These are phyloP conservation scores for Pterophyllum scalare DNA, from an alignment of 2,113 vertebrate species.

Conservation along the genomic window DNA sequence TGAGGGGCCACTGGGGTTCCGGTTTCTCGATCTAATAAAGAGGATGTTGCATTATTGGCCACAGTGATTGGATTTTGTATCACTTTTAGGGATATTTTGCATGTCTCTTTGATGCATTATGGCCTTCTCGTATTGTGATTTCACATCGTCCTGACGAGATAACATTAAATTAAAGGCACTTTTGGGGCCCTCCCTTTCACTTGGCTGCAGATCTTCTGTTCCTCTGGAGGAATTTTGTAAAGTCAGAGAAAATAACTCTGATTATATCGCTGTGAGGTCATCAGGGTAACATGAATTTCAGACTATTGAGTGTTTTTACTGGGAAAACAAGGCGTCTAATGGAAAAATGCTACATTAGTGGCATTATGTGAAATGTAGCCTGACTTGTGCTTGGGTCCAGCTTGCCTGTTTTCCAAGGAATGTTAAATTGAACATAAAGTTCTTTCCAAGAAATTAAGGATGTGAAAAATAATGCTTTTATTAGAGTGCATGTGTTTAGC, in stretches of 20 bases:
- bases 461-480: not conserved
- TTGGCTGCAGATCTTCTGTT: not conserved
- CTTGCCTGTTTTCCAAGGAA: not conserved
- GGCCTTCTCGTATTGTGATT: not conserved
- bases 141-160: not conserved
- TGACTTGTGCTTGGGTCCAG: not conserved
- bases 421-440: not conserved
- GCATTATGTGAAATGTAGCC: constrained; percentile 2
- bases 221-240: not conserved
- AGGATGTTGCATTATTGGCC: not conserved
- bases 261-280: not conserved
- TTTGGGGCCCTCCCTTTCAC: not conserved
- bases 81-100: not conserved
- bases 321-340: not conserved
- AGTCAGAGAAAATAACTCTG: not conserved
- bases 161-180: not conserved
- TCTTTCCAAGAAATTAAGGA: not conserved
- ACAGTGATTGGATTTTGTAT: not conserved
- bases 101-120: not conserved
- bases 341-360: not conserved
- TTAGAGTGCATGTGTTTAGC: not conserved
- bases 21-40: not conserved
- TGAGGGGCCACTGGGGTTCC: not conserved
- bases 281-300: not conserved
- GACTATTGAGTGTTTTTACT: constrained; percentile 3